These are phyloP conservation scores for Anomalospiza imberbis DNA, from an alignment of 2,797 vertebrate genomes.

Conservation along the genomic window DNA sequence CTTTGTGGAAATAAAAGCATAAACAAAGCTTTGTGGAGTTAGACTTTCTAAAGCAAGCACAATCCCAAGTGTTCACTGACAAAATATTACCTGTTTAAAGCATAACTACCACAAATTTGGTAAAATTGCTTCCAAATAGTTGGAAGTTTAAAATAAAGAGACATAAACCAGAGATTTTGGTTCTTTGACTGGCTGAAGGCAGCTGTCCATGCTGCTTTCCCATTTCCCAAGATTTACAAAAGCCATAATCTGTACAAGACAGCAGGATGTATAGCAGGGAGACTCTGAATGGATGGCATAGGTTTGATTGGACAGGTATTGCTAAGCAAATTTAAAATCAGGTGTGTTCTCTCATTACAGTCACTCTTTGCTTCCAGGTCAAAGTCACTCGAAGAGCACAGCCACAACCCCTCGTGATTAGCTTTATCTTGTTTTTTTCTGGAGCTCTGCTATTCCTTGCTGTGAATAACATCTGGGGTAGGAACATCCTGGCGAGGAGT, in stretches of 20 bases:
- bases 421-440: neutral
- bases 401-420: neutral
- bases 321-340: neutral
- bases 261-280: neutral
- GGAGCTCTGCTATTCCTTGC: neutral
- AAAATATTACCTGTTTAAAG: neutral
- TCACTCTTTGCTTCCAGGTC: neutral
- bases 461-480: neutral
- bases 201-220: neutral
- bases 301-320: neutral
- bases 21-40: neutral
- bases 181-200: neutral
- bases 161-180: neutral
- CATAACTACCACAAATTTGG: neutral
- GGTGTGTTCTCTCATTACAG: neutral
- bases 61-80: neutral
- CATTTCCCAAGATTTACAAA: neutral
- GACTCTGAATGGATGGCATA: fast-evolving
- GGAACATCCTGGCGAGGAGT: neutral
- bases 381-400: neutral
- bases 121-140: neutral
- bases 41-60: neutral
- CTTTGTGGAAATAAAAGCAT: neutral
- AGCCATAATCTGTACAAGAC: neutral
- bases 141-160: neutral